Evolutionary conservation across 2,113 vertebrate species (phyloP).

Genomic region (Dicentrarchus labrax): DNA sequence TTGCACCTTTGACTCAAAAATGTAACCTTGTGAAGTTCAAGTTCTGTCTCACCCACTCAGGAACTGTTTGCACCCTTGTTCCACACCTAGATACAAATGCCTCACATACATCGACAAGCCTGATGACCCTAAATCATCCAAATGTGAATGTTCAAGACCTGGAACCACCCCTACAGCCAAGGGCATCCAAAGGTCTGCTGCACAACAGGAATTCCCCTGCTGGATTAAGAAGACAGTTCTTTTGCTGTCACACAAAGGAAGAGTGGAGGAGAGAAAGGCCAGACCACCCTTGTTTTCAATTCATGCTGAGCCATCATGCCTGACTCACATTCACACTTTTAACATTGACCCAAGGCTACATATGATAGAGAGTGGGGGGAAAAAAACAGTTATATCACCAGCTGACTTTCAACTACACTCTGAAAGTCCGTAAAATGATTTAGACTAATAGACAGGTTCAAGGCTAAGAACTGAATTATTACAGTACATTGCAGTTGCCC

Average conservation of each 20-base stretch:
- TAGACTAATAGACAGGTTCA: not conserved
- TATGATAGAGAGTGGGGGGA: not conserved
- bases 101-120: not conserved
- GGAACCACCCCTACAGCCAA: slow-evolving; percentile 29
- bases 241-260: slow-evolving; percentile 39
- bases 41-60: not conserved
- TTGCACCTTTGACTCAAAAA: slow-evolving; percentile 45
- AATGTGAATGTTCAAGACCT: slow-evolving; percentile 15
- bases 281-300: slow-evolving; percentile 69
- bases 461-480: not conserved
- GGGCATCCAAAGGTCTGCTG: slow-evolving; percentile 59
- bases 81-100: slow-evolving; percentile 26
- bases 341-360: slow-evolving; percentile 1
- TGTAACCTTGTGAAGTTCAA: slow-evolving; percentile 24
- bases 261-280: slow-evolving; percentile 30
- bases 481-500: not conserved
- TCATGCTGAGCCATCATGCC: slow-evolving; percentile 60
- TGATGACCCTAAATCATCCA: slow-evolving; percentile 28
- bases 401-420: not conserved
- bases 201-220: slow-evolving; percentile 69
- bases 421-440: not conserved
- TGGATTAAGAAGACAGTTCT: slow-evolving; percentile 56
- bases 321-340: slow-evolving; percentile 63
- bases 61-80: not conserved
- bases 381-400: slow-evolving; percentile 52